phyloP scores from a whole-genome alignment of 2,888 invertebrate genomes.

The Zaprionus bogoriensis region DNA sequence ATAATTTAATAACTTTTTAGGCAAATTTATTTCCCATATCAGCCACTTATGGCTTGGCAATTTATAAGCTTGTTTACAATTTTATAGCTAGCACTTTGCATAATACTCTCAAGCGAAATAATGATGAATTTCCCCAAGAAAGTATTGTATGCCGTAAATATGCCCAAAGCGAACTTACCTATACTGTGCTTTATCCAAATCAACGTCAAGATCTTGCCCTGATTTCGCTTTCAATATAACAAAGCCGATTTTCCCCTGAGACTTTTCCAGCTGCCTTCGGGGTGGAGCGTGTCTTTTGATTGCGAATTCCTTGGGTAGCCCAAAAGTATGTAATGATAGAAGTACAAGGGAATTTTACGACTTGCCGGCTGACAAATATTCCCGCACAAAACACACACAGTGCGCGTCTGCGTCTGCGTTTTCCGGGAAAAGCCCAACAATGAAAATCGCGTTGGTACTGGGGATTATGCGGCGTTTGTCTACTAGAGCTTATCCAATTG shows the following conservation, averaged over 20 bases:
- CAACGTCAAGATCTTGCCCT: neutral
- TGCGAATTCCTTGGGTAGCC: conserved; percentile 18
- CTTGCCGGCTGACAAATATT: conserved; percentile 6
- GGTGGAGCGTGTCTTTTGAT: conserved; percentile 4
- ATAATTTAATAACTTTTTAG: too few species aligned
- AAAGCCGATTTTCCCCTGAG: neutral
- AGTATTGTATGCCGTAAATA: neutral
- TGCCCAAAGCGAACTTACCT: neutral
- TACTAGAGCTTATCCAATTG: conserved; percentile 35
- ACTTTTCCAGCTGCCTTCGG: too few species aligned
- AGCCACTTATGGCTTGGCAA: too few species aligned
- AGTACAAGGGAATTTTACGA: conserved; percentile 34
- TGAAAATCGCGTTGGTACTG: conserved; percentile 1
- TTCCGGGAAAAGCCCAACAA: conserved; percentile 8
- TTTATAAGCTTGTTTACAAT: neutral
- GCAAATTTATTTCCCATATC: too few species aligned
- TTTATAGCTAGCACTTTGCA: neutral
- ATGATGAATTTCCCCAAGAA: neutral
- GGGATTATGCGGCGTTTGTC: neutral
- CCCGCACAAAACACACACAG: too few species aligned
- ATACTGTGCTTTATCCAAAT: neutral
- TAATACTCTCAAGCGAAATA: neutral
- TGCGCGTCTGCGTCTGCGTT: neutral
- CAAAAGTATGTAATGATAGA: conserved; percentile 24
- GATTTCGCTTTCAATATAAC: neutral